These are phyloP conservation scores for Chroicocephalus ridibundus DNA, from an alignment of 2,113 vertebrate species.

Conservation along the genomic window DNA sequence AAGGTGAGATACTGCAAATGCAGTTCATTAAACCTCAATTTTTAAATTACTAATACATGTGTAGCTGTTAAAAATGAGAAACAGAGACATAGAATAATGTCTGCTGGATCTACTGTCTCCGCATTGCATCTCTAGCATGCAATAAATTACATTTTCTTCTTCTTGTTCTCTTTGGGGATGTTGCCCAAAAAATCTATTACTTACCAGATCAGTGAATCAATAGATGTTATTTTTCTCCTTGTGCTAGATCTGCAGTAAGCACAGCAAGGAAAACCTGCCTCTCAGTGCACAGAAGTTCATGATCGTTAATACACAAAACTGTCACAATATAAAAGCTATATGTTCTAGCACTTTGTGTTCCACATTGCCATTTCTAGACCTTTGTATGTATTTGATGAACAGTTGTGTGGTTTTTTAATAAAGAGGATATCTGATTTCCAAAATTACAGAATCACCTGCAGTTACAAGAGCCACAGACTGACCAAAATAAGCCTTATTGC, in stretches of 20 bases:
- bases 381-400: not conserved
- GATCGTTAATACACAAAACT: not conserved
- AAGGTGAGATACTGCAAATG: not conserved
- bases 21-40: not conserved
- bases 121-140: not conserved
- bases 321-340: not conserved
- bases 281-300: not conserved
- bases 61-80: not conserved
- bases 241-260: not conserved
- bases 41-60: not conserved
- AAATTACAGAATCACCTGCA: not conserved
- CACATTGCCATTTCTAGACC: not conserved
- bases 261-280: not conserved
- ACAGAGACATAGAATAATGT: not conserved
- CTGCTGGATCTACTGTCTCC: not conserved
- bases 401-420: not conserved
- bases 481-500: not conserved
- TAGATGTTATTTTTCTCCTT: not conserved
- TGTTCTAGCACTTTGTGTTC: not conserved
- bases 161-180: not conserved
- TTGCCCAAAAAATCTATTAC: not conserved
- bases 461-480: not conserved
- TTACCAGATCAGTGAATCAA: not conserved
- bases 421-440: not conserved
- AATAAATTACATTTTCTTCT: not conserved